Conservation (phyloP, 2,797 vertebrate genomes). For the Fistularia tabacaria region DNA sequence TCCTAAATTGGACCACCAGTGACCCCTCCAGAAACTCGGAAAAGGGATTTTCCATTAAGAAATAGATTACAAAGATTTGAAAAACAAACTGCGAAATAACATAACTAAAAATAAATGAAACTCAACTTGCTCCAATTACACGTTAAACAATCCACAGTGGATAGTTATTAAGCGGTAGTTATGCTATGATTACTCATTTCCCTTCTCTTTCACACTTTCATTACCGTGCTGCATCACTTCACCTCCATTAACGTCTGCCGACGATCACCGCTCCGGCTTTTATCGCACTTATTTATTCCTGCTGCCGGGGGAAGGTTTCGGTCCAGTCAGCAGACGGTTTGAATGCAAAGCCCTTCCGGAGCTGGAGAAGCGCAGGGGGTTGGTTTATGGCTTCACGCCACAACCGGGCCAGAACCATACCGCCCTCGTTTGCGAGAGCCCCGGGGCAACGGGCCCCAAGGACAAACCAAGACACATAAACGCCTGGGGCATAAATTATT, state of each 20-base stretch:
- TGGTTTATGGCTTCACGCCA: too few species aligned
- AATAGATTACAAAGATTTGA: too few species aligned
- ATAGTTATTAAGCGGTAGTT: slow-evolving; percentile 3
- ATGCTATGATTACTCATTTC: slow-evolving; percentile 26
- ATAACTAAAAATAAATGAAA: too few species aligned
- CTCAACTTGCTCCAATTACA: background rate
- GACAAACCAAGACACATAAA: slow-evolving; percentile 43
- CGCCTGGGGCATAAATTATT: slow-evolving; percentile 66
- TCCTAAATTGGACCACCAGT: too few species aligned
- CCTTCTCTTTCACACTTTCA: slow-evolving; percentile 19
- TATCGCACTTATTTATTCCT: slow-evolving; percentile 29
- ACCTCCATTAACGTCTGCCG: slow-evolving; percentile 29
- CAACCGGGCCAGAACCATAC: background rate
- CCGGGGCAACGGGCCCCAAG: slow-evolving; percentile 48
- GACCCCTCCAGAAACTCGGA: too few species aligned
- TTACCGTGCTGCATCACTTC: slow-evolving; percentile 39
- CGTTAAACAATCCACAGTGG: background rate
- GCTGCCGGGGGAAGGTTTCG: slow-evolving; percentile 16
- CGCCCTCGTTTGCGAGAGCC: slow-evolving; percentile 12
- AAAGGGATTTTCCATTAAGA: too few species aligned
- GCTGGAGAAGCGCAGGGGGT: background rate
- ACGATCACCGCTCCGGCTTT: slow-evolving; percentile 12
- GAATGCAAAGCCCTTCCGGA: slow-evolving; percentile 26
- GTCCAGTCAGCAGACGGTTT: slow-evolving; percentile 1
- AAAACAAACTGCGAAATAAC: background rate